Percentiles rank a stretch among this genome's conserved stretches.
Conservation (phyloP, 2,797 vertebrate genomes). For the Melanotaenia parkinsoni region DNA sequence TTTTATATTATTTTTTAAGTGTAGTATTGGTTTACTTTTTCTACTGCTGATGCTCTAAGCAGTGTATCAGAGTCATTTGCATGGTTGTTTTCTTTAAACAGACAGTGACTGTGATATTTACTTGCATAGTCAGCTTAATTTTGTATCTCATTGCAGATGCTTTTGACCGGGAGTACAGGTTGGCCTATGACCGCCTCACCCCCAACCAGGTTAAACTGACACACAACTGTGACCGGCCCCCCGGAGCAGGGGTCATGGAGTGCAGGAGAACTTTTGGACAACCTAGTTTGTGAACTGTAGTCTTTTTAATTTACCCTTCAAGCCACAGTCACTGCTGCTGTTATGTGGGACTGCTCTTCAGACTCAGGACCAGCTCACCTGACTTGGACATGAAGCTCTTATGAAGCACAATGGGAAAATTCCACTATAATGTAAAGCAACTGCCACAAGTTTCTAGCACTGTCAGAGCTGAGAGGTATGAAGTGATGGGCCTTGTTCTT, state of each 20-base stretch:
- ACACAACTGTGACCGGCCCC: constrained; percentile 96
- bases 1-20: neutral
- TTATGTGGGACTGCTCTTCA: constrained; percentile 46
- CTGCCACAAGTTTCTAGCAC: constrained; percentile 62
- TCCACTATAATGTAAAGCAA: constrained; percentile 52
- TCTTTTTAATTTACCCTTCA: constrained; percentile 7
- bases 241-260: constrained; percentile 96
- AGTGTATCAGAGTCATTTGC: neutral
- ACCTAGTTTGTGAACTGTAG: constrained; percentile 86
- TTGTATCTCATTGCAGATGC: constrained; percentile 84
- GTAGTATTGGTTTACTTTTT: neutral
- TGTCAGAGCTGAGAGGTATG: constrained; percentile 53
- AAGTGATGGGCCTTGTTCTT: constrained; percentile 49
- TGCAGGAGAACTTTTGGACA: constrained; percentile 95
- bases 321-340: constrained; percentile 49
- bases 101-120: neutral
- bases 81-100: neutral
- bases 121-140: neutral
- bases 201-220: constrained; percentile 94
- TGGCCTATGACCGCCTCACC: constrained; percentile 94
- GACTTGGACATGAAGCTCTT: constrained; percentile 42
- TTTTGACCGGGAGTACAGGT: constrained; percentile 97
- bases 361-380: constrained; percentile 70
- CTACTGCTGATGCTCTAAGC: neutral
- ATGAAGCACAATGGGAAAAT: constrained; percentile 67